Evolutionary conservation across 2,888 invertebrate species (phyloP), one percentile per base, ranked within the genome.

Genomic region (Hanleya hanleyi): DNA sequence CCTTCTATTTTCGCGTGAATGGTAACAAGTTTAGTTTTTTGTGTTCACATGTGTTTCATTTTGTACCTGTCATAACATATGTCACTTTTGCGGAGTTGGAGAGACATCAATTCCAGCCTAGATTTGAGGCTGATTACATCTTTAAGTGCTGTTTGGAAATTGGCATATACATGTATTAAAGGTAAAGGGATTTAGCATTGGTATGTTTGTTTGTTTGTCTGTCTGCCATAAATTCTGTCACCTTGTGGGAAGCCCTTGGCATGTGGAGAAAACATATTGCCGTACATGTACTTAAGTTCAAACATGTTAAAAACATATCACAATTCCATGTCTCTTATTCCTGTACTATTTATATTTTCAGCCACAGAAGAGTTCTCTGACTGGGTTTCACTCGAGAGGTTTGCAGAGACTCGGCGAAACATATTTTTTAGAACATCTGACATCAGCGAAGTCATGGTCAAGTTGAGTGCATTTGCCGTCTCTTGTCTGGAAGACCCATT

Each of bases 371-470:
- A 84, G 32, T 86, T 83, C 68, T 15, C n/a, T 33, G 86, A 87
- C 47, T 86, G 85, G 85, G 68, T 85, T 33, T 71, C 77, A 29
- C 85, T 87, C 68, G 85, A 87, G 62, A 76, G 83, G 2, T 86
- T 87, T 70, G 82, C 84, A 12, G 82, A 83, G 51, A 84, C 79
- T 50, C 73, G 84, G 15, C 75, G 84, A 0, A 70, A 81, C 18
- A 69, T 74, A 1, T 88, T 84, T 76, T 75, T 88, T 5, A 74
- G 77, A 26, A 77, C 84, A 35, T 66, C 79, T n/a, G 84, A 84
- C 22, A 65, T 82, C 15, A 82, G 83, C 22, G 66, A 75, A 37
- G 38, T 85, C 33, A 75, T 83, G 66, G 66, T 74, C 32, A 78
- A 81, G 37, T 70, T 89, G 69, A 83, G 84, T 5, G 72, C 80